Evolutionary conservation across 2,113 vertebrate genomes (phyloP), one percentile per base, ranked within the genome.

Genomic region (Lampris megalopsis): DNA sequence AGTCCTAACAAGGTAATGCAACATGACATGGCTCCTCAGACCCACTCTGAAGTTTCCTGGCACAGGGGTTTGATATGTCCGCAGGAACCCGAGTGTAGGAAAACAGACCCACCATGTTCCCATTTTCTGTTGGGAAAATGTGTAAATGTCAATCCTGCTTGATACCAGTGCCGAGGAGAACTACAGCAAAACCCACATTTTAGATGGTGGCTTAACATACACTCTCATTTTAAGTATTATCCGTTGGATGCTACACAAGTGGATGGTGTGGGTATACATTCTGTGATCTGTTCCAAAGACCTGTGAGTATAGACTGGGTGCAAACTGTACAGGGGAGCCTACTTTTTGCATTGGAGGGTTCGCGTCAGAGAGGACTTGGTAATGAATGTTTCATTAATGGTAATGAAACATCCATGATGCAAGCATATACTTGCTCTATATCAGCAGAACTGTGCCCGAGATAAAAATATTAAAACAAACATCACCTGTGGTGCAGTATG

Each of bases 31-130:
- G 66, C 74, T 66, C 54, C 68, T 52, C 13, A 64, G 77, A 59
- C 85, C 81, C 64, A 63, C 80, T 76, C 60, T 80, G 57, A 73
- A 56, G 68, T 76, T 67, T 68, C 84, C 54, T 85, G 73, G 68
- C 69, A 77, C 69, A 68, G 78, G 58, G 57, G 50, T 75, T 85
- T 78, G 40, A 82, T 74, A 48, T 72, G 50, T 67, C 50, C 70
- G 43, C 40, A 6, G 65, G 75, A 74, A 47, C 47, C 77, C 54
- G 66, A 65, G 62, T 83, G 73, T 73, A 54, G 54, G 82, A 73
- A 49, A 78, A 36, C 63, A 56, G 65, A 68, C 54, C 82, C 37
- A 41, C 53, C 61, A 62, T 76, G 68, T 70, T 24, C 10, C 37
- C 61, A 48, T 74, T 83, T 75, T 61, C 72, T n/a, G 10, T 40